Base-by-base conservation (phyloP, 2,113 vertebrate genomes). In the Rissa tridactyla region DNA sequence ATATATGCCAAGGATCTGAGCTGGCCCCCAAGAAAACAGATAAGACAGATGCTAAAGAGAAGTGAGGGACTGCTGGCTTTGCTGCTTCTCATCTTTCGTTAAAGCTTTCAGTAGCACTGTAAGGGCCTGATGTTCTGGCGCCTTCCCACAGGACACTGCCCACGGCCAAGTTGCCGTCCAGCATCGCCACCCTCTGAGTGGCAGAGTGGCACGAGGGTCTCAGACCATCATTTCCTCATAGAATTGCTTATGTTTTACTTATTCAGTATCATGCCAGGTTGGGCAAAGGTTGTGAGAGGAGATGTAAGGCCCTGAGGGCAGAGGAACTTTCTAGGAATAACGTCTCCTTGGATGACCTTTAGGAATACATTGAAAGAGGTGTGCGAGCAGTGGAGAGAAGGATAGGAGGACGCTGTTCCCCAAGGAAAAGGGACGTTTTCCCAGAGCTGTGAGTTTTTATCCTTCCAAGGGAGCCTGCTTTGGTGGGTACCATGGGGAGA, bases 261-360 rank as follows among this genome's bases (percentile, higher is more conserved):
- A 62, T 51, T 78, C 42, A 26, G 0, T 58, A 10, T 60, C 20
- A 13, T 62, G 72, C 69, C 78, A 87, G 71, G 57, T 22, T 52
- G 15, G 14, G n/a, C n/a, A 47, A 66, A 73, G 47, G 5, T n/a
- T 52, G 68, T 49, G 61, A 90, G 81, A 89, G 57, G 81, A 91
- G 44, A 26, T 34, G 38, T 34, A 38, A 91, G n/a, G 52, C 40
- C 36, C 30, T 69, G 15, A 21, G 17, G 17, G 21, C 47, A 30
- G 19, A 89, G 54, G 47, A 84, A 38, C 84, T 71, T 95, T 94
- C 93, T 85, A 96, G 85, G 84, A 94, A 82, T 75, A 15, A 40
- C 1, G 4, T 71, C 32, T 79, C 52, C 65, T 86, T 79, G 49
- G 57, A 36, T 65, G 78, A 82, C 46, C 55, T 83, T 82, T 81